Conservation (phyloP, 2,797 vertebrate genomes). For the Cuculus canorus region DNA sequence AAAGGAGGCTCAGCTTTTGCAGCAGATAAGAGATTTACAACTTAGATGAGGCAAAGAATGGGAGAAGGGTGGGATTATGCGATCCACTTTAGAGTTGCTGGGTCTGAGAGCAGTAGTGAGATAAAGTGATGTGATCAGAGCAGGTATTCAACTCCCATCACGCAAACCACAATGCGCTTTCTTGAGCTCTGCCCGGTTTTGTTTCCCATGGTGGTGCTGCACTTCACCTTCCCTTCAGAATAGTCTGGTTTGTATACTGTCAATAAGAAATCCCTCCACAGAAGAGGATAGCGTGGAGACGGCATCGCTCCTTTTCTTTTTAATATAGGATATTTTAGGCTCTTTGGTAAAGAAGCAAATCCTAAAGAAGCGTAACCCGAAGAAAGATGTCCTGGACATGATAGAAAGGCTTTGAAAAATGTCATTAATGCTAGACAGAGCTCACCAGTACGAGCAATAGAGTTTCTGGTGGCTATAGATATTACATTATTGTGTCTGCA, state of each 20-base stretch:
- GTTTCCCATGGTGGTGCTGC: background rate
- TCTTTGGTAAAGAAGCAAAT: background rate
- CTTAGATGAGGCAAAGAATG: constrained; percentile 5
- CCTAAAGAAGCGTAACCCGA: background rate
- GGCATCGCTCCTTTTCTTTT: background rate
- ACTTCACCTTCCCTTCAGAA: background rate
- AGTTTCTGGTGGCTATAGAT: background rate
- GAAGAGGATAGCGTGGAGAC: no score
- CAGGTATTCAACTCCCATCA: background rate
- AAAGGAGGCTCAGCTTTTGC: constrained; percentile 18
- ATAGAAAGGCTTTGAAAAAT: background rate
- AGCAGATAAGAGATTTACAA: constrained; percentile 51
- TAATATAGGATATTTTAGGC: background rate
- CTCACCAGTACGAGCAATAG: background rate
- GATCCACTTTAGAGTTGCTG: background rate
- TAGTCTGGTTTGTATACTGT: background rate
- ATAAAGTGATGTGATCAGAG: constrained; percentile 21
- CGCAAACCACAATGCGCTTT: background rate
- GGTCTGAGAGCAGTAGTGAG: background rate
- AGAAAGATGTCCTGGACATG: background rate
- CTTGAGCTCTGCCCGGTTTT: background rate
- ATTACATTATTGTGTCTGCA: background rate
- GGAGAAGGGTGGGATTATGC: background rate
- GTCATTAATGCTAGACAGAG: background rate
- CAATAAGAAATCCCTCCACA: background rate